phyloP scores from a whole-genome alignment of 1,140 invertebrate genomes.

The Brachionus paranguensis region DNA sequence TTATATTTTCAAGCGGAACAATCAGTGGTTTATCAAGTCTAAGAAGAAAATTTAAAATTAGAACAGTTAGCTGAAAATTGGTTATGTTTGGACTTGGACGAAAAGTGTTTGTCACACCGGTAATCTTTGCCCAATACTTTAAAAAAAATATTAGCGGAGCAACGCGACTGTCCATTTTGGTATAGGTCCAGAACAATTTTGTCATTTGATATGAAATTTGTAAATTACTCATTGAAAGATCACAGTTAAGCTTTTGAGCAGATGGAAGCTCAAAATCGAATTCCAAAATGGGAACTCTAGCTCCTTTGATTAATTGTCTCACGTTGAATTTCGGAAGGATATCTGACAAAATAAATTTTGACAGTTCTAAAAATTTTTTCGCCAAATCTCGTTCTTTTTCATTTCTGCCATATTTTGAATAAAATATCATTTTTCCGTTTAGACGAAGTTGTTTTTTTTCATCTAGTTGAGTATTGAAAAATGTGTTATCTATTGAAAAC shows the following conservation, averaged over 20 bases:
- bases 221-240: conserved; percentile 32
- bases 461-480: neutral
- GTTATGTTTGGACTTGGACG: conserved; percentile 24
- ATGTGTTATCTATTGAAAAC: conserved; percentile 6
- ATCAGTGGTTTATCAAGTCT: conserved; percentile 32
- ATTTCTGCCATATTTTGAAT: neutral
- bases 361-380: neutral
- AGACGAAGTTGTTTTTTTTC: neutral
- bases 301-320: neutral
- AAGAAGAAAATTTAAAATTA: conserved; percentile 18
- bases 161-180: neutral
- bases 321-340: conserved; percentile 23
- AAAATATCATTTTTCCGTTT: conserved; percentile 29
- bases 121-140: conserved; percentile 24
- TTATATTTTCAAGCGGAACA: neutral
- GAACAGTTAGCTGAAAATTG: conserved; percentile 28
- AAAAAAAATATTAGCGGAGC: conserved; percentile 34
- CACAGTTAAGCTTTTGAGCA: conserved; percentile 10
- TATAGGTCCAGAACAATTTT: conserved; percentile 36
- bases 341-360: conserved; percentile 4
- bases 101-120: neutral
- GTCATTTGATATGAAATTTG: conserved; percentile 21
- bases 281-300: conserved; percentile 30
- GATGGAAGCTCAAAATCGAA: conserved; percentile 30
- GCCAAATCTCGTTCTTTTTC: neutral